Base-by-base conservation (phyloP, 2,113 vertebrate species). In the Psilopsiagon aymara region DNA sequence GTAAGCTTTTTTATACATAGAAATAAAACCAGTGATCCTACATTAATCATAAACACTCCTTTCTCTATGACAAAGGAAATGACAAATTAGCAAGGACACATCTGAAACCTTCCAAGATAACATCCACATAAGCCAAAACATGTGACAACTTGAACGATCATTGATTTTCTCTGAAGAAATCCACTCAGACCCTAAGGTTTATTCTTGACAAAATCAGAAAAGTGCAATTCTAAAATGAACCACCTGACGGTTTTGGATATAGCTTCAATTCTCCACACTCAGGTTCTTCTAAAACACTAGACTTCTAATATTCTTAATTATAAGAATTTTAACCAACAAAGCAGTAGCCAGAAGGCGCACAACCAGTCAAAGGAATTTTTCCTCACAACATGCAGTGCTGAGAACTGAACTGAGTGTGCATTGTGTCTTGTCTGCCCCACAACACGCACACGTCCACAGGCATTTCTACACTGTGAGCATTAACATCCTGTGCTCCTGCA, bases 371-470 rank as follows among this genome's bases (percentile, higher is more conserved):
- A 77, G 66, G 21, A 46, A 28, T 41, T 90, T 57, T 41, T 79
- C 60, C 46, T 43, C 4, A 0, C 18, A 17, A 44, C 18, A 66
- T 4, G 1, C 3, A 37, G 82, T 0, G 0, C 44, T 60, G 1
- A 82, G 69, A 87, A 44, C 11, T 1, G 1, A 69, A 80, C 62
- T 4, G 51, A 70, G 37, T 2, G 25, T 39, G 46, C 0, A 0
- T 2, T 6, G 7, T 41, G 68, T 66, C 59, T 89, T 33, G 31
- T 2, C 83, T 47, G 67, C 21, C 59, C 17, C 63, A 19, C 53
- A 24, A 14, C 49, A n/a, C 0, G 0, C 60, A 23, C 2, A 0
- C 1, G 0, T 27, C 59, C 46, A 21, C 51, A 53, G n/a, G 43
- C 67, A 31, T 60, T 70, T 70, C 80, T 28, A 41, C 37, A 63